These are phyloP conservation scores for Dryobotodes eremita DNA, from an alignment of 2,888 invertebrate genomes.

Conservation along the genomic window DNA sequence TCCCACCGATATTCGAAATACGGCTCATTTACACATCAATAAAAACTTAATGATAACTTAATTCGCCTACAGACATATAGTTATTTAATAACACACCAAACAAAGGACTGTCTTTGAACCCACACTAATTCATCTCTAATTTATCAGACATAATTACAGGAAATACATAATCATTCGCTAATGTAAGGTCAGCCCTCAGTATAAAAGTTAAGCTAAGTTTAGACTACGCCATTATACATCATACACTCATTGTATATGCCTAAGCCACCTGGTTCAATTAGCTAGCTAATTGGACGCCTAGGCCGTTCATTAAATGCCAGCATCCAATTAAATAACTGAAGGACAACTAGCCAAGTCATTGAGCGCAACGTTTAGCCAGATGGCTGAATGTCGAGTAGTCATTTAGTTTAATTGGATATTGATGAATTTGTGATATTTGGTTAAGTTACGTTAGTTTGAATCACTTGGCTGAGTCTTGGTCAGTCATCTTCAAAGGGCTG, in stretches of 20 bases:
- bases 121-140: conserved; percentile 34
- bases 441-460: too few relatives aligned
- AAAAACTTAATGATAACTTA: conserved; percentile 1
- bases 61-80: conserved; percentile 19
- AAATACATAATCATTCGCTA: conserved; percentile 26
- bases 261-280: too few relatives aligned
- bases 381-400: too few relatives aligned
- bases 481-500: too few relatives aligned
- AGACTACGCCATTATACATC: not conserved
- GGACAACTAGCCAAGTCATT: too few relatives aligned
- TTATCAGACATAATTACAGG: conserved; percentile 12
- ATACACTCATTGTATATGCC: not conserved
- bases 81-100: conserved; percentile 12
- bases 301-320: too few relatives aligned
- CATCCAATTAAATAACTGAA: too few relatives aligned
- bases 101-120: conserved; percentile 34
- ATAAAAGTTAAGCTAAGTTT: not conserved
- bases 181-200: not conserved
- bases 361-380: too few relatives aligned
- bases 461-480: too few relatives aligned
- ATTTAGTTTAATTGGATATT: too few relatives aligned
- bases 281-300: too few relatives aligned
- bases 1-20: not conserved
- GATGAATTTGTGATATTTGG: too few relatives aligned
- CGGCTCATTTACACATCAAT: conserved; percentile 1